Percentiles rank a stretch among this genome's conserved stretches.
phyloP scores from a whole-genome alignment of 1,140 invertebrate species.

The Meloidogyne exigua region DNA sequence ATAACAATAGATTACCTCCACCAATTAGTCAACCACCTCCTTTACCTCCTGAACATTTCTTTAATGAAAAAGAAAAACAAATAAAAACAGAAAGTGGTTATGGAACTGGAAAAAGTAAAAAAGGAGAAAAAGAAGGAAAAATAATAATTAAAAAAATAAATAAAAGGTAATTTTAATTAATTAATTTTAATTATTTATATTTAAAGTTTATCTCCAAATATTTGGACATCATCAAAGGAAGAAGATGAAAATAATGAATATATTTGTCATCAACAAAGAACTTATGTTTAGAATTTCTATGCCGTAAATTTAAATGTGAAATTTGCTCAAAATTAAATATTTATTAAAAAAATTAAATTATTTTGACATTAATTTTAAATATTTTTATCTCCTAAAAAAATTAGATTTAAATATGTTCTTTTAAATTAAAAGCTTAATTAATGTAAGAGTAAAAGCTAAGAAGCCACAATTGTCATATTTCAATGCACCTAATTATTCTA shows the following conservation, averaged over 20 bases:
- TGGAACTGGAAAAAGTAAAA: neutral
- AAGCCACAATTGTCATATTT: too few relatives aligned
- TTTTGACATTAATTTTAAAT: too few relatives aligned
- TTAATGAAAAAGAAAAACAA: neutral
- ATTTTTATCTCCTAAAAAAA: too few relatives aligned
- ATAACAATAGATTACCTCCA: neutral
- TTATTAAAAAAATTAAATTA: too few relatives aligned
- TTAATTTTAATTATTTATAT: neutral
- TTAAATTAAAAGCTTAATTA: too few relatives aligned
- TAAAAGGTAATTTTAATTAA: neutral
- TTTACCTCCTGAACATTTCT: neutral
- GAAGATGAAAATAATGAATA: neutral
- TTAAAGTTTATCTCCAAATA: neutral
- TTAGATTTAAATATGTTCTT: too few relatives aligned
- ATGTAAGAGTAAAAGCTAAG: too few relatives aligned
- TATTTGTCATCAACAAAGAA: neutral
- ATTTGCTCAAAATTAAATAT: constrained; percentile 1
- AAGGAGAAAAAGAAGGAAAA: neutral
- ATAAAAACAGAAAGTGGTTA: too few relatives aligned
- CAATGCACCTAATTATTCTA: too few relatives aligned
- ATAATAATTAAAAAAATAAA: neutral
- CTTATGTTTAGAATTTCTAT: neutral
- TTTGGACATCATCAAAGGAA: neutral
- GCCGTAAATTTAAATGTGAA: neutral
- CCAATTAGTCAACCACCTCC: neutral